Evolutionary conservation across 2,797 vertebrate species (phyloP).

Genomic region (Adrianichthys oophorus): DNA sequence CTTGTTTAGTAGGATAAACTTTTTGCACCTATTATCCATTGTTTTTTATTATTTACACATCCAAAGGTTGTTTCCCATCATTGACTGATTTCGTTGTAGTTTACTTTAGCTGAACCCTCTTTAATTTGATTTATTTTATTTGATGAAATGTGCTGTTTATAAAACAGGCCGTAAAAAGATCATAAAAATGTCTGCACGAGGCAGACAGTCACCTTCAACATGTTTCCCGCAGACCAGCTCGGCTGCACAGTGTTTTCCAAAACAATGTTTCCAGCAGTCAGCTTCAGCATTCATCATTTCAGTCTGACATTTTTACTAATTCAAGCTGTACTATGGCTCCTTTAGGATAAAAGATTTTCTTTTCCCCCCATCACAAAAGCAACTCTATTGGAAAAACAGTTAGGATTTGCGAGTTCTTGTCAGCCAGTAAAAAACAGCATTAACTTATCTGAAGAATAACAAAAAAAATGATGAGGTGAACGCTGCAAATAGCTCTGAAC

Average conservation of each 20-base stretch:
- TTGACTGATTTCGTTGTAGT: slow-evolving; percentile 27
- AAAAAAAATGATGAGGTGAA: slow-evolving; percentile 1
- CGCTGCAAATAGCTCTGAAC: slow-evolving; percentile 2
- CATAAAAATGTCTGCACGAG: slow-evolving; percentile 39
- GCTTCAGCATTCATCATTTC: slow-evolving; percentile 9
- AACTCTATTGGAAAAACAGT: not conserved
- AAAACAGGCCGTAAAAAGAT: slow-evolving; percentile 44
- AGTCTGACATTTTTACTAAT: slow-evolving; percentile 10
- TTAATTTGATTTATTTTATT: slow-evolving; percentile 30
- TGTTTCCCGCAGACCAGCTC: slow-evolving; percentile 28
- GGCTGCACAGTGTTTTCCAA: slow-evolving; percentile 16
- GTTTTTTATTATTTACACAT: slow-evolving; percentile 25
- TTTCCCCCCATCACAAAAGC: not conserved
- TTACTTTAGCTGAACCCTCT: slow-evolving; percentile 15
- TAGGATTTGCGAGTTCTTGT: not conserved
- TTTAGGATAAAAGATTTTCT: slow-evolving; percentile 1
- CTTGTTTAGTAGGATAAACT: slow-evolving; percentile 5
- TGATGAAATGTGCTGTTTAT: slow-evolving; percentile 51
- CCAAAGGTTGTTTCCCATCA: slow-evolving; percentile 19
- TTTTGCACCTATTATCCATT: not conserved
- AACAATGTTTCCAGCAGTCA: slow-evolving; percentile 21
- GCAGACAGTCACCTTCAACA: slow-evolving; percentile 23
- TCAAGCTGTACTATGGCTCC: not conserved
- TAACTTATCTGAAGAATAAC: slow-evolving; percentile 1
- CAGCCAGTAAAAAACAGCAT: not conserved